Conservation (phyloP, 2,113 vertebrate genomes). For the Rhynchopsitta pachyrhyncha region DNA sequence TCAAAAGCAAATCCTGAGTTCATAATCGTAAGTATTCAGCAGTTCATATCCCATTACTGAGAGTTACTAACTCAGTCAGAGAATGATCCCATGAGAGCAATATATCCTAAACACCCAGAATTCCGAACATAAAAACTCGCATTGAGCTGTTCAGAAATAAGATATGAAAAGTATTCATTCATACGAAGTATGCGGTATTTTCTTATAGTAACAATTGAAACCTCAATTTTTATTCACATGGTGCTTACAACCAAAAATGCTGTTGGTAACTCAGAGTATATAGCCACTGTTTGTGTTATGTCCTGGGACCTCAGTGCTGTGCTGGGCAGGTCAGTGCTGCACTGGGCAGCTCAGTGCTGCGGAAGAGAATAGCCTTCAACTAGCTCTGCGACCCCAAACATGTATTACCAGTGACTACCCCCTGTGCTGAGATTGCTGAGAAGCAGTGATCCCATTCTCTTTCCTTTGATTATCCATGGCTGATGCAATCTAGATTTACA, state of each 20-base stretch:
- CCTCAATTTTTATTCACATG: not conserved
- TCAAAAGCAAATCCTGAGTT: not conserved
- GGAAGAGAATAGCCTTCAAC: not conserved
- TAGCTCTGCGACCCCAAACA: not conserved
- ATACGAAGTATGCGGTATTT: not conserved
- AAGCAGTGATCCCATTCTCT: fast-evolving
- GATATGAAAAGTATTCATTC: not conserved
- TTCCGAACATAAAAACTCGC: not conserved
- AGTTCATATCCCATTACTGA: not conserved
- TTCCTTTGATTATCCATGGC: not conserved
- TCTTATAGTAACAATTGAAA: not conserved
- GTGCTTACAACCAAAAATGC: not conserved
- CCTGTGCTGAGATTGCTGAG: not conserved
- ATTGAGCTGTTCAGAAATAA: not conserved
- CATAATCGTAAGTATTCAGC: not conserved
- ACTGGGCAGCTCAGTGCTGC: not conserved
- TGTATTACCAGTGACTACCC: fast-evolving
- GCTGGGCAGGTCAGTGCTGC: not conserved
- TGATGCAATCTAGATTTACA: fast-evolving
- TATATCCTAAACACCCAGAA: not conserved
- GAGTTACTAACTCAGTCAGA: not conserved
- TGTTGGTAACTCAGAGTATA: not conserved
- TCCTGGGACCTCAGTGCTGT: not conserved
- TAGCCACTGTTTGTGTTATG: not conserved
- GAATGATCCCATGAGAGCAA: not conserved